Conservation (phyloP, 2,888 invertebrate genomes). For the Macrophya alboannulata region DNA sequence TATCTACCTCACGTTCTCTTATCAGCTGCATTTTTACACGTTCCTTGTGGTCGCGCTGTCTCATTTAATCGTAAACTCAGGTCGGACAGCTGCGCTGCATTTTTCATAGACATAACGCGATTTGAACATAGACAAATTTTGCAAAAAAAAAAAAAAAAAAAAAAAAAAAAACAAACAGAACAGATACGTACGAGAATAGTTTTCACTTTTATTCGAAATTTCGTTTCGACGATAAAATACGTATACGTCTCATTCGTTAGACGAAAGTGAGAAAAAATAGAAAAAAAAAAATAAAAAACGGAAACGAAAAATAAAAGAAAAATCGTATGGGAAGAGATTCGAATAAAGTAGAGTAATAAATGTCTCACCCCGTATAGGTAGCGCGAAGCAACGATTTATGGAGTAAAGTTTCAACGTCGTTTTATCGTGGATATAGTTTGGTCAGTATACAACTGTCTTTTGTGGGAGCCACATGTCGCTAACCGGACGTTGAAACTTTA, state of each 20-base stretch:
- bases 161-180: not conserved
- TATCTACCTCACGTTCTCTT: constrained; percentile 45
- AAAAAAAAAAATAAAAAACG: not conserved
- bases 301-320: not conserved
- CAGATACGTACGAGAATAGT: not conserved
- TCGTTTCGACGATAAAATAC: not conserved
- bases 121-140: not conserved
- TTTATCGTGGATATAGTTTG: constrained; percentile 48
- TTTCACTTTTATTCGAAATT: not conserved
- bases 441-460: constrained; percentile 65
- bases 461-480: constrained; percentile 63
- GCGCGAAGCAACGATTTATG: constrained; percentile 33
- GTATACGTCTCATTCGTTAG: not conserved
- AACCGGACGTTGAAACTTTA: constrained; percentile 55
- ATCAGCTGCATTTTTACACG: constrained; percentile 50
- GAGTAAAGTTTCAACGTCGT: constrained; percentile 43
- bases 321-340: not conserved
- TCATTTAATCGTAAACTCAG: not conserved
- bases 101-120: not conserved
- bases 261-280: not conserved
- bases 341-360: constrained; percentile 43
- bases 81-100: constrained; percentile 10
- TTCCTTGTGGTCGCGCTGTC: not conserved
- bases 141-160: not conserved
- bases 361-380: constrained; percentile 32